These are phyloP conservation scores for Zonitis immaculata DNA, from an alignment of 2,888 invertebrate genomes.

Conservation along the genomic window DNA sequence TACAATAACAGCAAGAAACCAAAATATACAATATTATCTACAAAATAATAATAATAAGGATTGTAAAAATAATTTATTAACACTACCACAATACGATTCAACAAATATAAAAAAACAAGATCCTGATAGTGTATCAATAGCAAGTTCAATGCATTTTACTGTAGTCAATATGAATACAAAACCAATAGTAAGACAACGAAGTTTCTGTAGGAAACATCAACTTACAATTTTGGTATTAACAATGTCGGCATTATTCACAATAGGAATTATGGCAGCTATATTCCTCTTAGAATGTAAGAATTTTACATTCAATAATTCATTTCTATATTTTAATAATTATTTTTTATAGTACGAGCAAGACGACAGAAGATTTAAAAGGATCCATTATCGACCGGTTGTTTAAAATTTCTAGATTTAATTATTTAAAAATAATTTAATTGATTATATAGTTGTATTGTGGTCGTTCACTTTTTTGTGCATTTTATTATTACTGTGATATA, in stretches of 20 bases:
- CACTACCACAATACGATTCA: conserved; percentile 12
- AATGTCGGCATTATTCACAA: conserved; percentile 75
- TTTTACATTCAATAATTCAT: neutral
- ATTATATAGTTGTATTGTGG: conserved; percentile 17
- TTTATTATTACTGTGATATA: conserved; percentile 35
- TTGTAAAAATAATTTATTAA: conserved; percentile 10
- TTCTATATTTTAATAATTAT: neutral
- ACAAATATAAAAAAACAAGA: conserved; percentile 42
- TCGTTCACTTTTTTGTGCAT: conserved; percentile 18
- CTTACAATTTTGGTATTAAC: conserved; percentile 76
- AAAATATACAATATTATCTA: conserved; percentile 43
- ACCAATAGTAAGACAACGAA: conserved; percentile 53
- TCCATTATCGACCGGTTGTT: neutral
- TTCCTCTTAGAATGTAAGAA: conserved; percentile 81
- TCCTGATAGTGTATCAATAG: conserved; percentile 67
- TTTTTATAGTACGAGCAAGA: conserved; percentile 41
- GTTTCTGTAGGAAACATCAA: conserved; percentile 73
- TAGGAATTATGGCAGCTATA: conserved; percentile 75
- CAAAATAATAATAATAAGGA: conserved; percentile 27
- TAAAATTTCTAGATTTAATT: conserved; percentile 4
- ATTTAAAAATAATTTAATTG: conserved; percentile 13
- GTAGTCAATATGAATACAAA: conserved; percentile 68
- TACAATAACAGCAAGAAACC: conserved; percentile 33
- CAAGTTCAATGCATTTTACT: conserved; percentile 83
- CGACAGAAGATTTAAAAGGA: conserved; percentile 36